These are phyloP conservation scores for Hecatera dysodea DNA, from an alignment of 2,888 invertebrate genomes.

Conservation along the genomic window DNA sequence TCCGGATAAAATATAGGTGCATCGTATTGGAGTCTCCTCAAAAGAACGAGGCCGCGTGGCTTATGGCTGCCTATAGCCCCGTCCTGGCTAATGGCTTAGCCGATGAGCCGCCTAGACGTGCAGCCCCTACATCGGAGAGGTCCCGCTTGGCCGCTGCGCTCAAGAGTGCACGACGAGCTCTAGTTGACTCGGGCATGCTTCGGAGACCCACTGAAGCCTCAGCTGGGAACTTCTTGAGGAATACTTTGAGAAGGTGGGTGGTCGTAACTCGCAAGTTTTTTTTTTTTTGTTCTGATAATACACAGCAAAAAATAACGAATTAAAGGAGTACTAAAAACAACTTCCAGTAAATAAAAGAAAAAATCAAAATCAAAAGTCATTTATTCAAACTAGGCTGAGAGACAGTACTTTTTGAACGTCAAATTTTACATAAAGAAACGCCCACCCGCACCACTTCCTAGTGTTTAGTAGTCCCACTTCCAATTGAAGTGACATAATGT, in stretches of 20 bases:
- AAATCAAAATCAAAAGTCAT: too few relatives aligned
- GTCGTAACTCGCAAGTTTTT: background rate
- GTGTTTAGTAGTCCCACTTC: too few relatives aligned
- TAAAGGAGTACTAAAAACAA: too few relatives aligned
- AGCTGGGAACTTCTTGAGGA: slow-evolving; percentile 96
- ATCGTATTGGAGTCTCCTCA: slow-evolving; percentile 98
- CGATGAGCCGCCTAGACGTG: slow-evolving; percentile 91
- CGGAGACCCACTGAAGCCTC: slow-evolving; percentile 95
- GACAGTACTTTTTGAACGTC: too few relatives aligned
- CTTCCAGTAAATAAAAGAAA: too few relatives aligned
- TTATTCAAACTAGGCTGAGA: too few relatives aligned
- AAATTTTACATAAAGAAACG: too few relatives aligned
- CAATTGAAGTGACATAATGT: too few relatives aligned
- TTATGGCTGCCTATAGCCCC: slow-evolving; percentile 98
- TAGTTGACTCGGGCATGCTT: slow-evolving; percentile 96
- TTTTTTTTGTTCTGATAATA: background rate
- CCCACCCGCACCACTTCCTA: too few relatives aligned
- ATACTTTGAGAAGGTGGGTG: slow-evolving; percentile 94
- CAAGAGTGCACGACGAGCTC: slow-evolving; percentile 94
- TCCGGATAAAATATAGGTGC: slow-evolving; percentile 90
- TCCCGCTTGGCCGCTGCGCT: slow-evolving; percentile 96
- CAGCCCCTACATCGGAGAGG: slow-evolving; percentile 96
- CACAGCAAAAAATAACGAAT: background rate
- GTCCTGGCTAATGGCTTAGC: slow-evolving; percentile 95
- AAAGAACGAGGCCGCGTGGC: slow-evolving; percentile 97